phyloP scores from a whole-genome alignment of 2,113 vertebrate species.

The Ahaetulla prasina region DNA sequence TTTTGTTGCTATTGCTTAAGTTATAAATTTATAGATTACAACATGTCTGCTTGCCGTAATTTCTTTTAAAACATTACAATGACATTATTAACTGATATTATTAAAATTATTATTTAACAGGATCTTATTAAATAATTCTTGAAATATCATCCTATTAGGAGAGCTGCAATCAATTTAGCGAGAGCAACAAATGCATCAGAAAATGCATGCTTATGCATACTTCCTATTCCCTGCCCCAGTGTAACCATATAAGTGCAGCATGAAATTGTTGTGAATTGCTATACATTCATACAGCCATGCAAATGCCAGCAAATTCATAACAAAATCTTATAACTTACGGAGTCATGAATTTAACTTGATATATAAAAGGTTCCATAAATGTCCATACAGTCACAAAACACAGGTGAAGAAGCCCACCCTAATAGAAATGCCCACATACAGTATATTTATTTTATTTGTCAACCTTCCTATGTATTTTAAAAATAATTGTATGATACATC shows the following conservation, averaged over 20 bases:
- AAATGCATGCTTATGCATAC: background rate
- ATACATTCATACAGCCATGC: background rate
- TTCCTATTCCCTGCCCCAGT: background rate
- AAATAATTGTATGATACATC: background rate
- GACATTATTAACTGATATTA: background rate
- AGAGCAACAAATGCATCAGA: background rate
- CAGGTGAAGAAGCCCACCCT: background rate
- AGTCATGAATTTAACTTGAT: background rate
- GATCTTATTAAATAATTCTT: background rate
- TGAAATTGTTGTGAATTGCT: background rate
- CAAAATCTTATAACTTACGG: background rate
- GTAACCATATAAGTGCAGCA: background rate
- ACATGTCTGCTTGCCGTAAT: background rate
- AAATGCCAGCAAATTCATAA: background rate
- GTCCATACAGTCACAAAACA: background rate
- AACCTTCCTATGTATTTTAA: background rate
- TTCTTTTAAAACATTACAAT: background rate
- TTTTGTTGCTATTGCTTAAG: slow-evolving; percentile 8
- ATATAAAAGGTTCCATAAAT: background rate
- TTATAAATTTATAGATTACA: slow-evolving; percentile 34
- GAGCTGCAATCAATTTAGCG: background rate
- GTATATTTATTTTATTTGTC: background rate
- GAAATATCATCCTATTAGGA: background rate
- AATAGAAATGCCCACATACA: background rate
- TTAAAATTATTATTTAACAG: background rate